phyloP scores from a whole-genome alignment of 1,140 invertebrate genomes.

The Littorina saxatilis region DNA sequence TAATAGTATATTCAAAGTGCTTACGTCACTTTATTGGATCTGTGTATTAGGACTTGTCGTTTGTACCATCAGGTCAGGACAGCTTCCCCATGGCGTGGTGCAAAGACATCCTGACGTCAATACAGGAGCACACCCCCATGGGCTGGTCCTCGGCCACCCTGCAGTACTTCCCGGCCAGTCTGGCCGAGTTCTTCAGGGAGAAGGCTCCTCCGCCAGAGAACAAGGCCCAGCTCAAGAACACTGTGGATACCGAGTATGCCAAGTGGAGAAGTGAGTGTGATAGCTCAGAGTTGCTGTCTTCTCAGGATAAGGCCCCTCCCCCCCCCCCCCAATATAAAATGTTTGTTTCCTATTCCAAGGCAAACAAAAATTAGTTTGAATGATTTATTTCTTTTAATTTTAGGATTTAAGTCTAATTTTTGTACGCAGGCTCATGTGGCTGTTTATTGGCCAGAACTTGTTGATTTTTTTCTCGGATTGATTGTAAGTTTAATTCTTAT shows the following conservation, averaged over 20 bases:
- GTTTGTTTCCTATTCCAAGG: too few relatives aligned
- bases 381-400: slow-evolving; percentile 8
- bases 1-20: too few relatives aligned
- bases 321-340: too few relatives aligned
- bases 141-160: slow-evolving; percentile 95
- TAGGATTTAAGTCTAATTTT: too few relatives aligned
- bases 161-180: slow-evolving; percentile 90
- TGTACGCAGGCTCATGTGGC: too few relatives aligned
- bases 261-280: slow-evolving; percentile 87
- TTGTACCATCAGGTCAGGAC: slow-evolving; percentile 73
- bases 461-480: too few relatives aligned
- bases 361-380: not conserved
- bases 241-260: slow-evolving; percentile 84
- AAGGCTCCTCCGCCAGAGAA: slow-evolving; percentile 86
- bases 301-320: too few relatives aligned
- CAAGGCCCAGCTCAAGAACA: slow-evolving; percentile 85
- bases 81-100: slow-evolving; percentile 88
- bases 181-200: slow-evolving; percentile 90
- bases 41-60: too few relatives aligned
- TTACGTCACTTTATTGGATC: too few relatives aligned
- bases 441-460: too few relatives aligned
- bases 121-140: slow-evolving; percentile 96
- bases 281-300: too few relatives aligned
- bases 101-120: slow-evolving; percentile 90
- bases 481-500: too few relatives aligned